A percentile compares a stretch with the other conserved stretches of the same genome.
Evolutionary conservation across 2,797 vertebrate genomes (phyloP).

Genomic region (Ibycter americanus): DNA sequence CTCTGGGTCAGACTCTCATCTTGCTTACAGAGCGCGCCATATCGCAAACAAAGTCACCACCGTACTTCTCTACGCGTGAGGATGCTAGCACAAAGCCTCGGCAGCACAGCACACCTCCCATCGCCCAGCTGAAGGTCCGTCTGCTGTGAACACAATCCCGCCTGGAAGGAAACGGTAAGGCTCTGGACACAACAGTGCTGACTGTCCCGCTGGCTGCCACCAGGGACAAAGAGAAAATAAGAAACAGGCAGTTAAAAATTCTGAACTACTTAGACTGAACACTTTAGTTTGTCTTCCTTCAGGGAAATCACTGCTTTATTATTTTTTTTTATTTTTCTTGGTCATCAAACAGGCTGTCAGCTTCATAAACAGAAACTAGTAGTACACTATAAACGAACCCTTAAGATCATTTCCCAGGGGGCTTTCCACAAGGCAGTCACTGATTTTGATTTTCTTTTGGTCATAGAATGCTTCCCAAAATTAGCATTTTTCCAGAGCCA

Average conservation of each 20-base stretch:
- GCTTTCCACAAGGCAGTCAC: not conserved
- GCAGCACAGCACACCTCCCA: not conserved
- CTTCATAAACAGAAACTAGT: slow-evolving; percentile 39
- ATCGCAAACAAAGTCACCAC: not conserved
- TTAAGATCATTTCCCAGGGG: slow-evolving; percentile 20
- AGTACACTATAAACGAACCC: slow-evolving; percentile 18
- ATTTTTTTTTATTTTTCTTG: not conserved
- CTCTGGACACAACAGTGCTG: not conserved
- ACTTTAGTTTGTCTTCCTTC: slow-evolving; percentile 13
- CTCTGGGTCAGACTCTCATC: not conserved
- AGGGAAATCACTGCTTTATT: slow-evolving; percentile 6
- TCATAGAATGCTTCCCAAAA: slow-evolving; percentile 56
- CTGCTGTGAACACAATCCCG: not conserved
- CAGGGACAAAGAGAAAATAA: not conserved
- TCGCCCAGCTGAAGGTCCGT: not conserved
- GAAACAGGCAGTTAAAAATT: not conserved
- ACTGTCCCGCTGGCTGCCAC: not conserved
- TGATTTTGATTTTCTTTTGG: slow-evolving; percentile 56
- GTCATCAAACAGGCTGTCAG: slow-evolving; percentile 30
- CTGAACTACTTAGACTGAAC: not conserved
- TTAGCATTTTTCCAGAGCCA: slow-evolving; percentile 60
- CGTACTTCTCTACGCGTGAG: fast-evolving
- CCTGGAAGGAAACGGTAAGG: not conserved
- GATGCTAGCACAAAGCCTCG: not conserved
- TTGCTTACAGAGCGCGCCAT: not conserved